Evolutionary conservation across 2,888 invertebrate genomes (phyloP).

Genomic region (Bimastos eiseni): DNA sequence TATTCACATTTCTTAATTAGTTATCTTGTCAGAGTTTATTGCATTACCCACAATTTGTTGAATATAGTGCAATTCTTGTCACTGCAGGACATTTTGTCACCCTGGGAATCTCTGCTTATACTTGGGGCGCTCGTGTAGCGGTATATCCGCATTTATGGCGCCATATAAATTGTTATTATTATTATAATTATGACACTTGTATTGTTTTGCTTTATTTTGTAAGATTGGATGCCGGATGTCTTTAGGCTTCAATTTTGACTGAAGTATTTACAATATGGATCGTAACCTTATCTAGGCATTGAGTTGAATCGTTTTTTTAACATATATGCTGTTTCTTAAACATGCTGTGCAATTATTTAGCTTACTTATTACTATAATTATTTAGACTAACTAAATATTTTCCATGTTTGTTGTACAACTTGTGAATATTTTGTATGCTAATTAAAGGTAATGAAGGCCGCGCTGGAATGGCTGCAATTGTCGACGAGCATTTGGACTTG

Average conservation of each 20-base stretch:
- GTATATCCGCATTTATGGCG: no score
- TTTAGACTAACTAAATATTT: background rate
- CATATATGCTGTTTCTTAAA: background rate
- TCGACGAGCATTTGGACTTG: conserved; percentile 67
- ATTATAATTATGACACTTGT: no score
- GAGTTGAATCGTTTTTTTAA: background rate
- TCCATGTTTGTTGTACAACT: background rate
- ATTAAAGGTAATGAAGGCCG: conserved; percentile 69
- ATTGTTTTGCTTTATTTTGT: background rate
- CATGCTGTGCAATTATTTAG: background rate
- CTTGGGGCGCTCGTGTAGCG: no score
- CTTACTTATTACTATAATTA: background rate
- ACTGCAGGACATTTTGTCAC: no score
- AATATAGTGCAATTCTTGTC: no score
- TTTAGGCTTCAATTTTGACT: background rate
- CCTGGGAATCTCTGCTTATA: no score
- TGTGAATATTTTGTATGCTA: background rate
- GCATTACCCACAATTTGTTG: no score
- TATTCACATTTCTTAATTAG: no score
- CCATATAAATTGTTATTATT: no score
- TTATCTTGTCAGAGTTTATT: no score
- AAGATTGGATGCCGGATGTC: background rate
- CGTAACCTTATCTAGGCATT: background rate
- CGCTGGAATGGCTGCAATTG: conserved; percentile 91
- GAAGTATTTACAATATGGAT: background rate